Evolutionary conservation across 2,888 invertebrate species (phyloP).

Genomic region (Marronus borbonicus): DNA sequence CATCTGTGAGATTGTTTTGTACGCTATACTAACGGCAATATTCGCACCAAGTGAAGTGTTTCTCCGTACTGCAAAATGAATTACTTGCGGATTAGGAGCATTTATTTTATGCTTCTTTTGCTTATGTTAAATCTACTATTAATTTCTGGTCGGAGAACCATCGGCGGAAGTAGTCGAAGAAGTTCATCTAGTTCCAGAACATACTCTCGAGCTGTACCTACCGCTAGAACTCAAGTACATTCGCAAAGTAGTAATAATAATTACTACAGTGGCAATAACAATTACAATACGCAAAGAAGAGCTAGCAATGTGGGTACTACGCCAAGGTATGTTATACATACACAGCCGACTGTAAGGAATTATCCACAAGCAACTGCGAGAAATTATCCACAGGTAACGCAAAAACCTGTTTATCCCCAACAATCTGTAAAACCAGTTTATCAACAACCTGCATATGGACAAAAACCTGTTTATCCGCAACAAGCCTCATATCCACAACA

Average conservation of each 20-base stretch:
- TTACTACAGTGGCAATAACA: background rate
- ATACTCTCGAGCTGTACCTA: constrained; percentile 12
- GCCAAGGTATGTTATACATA: constrained; percentile 24
- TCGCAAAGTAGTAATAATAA: background rate
- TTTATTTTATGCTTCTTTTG: background rate
- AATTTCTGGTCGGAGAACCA: background rate
- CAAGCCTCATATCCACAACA: constrained; percentile 22
- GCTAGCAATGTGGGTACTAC: constrained; percentile 25
- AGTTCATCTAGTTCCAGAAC: background rate
- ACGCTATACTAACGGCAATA: background rate
- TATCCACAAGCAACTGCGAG: constrained; percentile 39
- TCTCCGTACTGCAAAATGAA: background rate
- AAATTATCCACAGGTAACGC: constrained; percentile 23
- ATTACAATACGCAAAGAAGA: constrained; percentile 12
- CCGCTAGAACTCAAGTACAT: constrained; percentile 7
- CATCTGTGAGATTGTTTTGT: background rate
- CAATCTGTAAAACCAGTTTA: background rate
- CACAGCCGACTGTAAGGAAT: constrained; percentile 17
- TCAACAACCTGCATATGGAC: background rate
- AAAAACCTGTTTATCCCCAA: constrained; percentile 6
- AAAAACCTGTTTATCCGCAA: constrained; percentile 4
- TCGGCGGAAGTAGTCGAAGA: background rate
- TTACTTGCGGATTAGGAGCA: background rate
- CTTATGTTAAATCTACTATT: background rate
- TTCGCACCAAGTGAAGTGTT: background rate